phyloP scores from a whole-genome alignment of 2,888 invertebrate species.

The Trichopria drosophilae region DNA sequence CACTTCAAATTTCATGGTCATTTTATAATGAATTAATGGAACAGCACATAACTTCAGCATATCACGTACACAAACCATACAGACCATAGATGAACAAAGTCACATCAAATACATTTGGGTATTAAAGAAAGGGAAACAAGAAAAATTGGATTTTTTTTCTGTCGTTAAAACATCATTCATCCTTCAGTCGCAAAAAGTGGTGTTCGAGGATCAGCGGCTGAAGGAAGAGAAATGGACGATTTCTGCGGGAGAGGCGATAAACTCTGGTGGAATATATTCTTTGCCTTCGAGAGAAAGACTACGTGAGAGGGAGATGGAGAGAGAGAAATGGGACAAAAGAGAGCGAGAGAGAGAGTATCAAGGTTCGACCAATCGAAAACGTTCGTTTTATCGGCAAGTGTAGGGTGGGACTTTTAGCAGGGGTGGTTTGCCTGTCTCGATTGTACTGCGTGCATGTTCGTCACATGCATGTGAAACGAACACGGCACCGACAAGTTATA shows the following conservation, averaged over 20 bases:
- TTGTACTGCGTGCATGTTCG: constrained; percentile 40
- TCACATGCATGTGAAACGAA: constrained; percentile 29
- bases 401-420: constrained; percentile 20
- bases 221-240: constrained; percentile 21
- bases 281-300: constrained; percentile 11
- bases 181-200: too few species aligned
- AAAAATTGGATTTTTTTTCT: too few species aligned
- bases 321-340: neutral
- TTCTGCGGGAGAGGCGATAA: constrained; percentile 18
- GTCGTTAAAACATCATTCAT: too few species aligned
- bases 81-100: too few species aligned
- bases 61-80: too few species aligned
- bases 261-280: constrained; percentile 6
- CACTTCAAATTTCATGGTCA: too few species aligned
- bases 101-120: too few species aligned
- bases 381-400: constrained; percentile 40
- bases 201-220: too few species aligned
- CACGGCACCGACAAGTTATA: constrained; percentile 32
- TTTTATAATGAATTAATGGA: too few species aligned
- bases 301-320: neutral
- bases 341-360: neutral
- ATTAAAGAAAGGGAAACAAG: too few species aligned
- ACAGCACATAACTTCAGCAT: too few species aligned
- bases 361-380: constrained; percentile 42
- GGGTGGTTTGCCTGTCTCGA: constrained; percentile 34